Evolutionary conservation across 2,797 vertebrate species (phyloP).

Genomic region (Pelodytes ibericus): DNA sequence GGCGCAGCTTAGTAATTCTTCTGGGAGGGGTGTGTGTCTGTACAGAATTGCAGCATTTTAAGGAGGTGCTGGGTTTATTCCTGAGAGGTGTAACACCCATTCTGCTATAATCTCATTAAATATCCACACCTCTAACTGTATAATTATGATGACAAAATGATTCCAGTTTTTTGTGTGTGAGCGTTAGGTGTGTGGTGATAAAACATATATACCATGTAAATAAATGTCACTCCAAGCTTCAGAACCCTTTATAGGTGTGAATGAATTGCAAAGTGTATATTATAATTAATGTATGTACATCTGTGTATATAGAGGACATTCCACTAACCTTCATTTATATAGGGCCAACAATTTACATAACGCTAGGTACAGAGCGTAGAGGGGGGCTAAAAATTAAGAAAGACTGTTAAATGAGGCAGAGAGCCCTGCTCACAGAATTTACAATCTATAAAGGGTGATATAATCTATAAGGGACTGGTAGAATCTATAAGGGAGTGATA

Average conservation of each 20-base stretch:
- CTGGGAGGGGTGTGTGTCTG: conserved; percentile 14
- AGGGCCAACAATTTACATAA: too few species aligned
- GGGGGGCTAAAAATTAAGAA: too few species aligned
- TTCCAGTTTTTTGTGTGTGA: conserved; percentile 29
- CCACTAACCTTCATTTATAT: too few species aligned
- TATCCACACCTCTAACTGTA: conserved; percentile 42
- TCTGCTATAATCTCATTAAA: conserved; percentile 43
- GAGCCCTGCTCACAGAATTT: too few species aligned
- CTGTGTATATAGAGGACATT: too few species aligned
- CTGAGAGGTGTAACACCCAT: conserved; percentile 40
- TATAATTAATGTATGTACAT: too few species aligned
- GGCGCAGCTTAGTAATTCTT: background rate
- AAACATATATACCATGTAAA: conserved; percentile 34
- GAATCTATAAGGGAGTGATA: too few species aligned
- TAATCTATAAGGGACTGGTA: too few species aligned
- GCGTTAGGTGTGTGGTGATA: conserved; percentile 42
- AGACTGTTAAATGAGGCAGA: too few species aligned
- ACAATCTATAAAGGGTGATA: too few species aligned
- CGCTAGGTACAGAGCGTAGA: too few species aligned
- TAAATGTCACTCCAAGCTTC: conserved; percentile 17
- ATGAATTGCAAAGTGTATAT: background rate
- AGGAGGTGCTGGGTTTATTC: conserved; percentile 36
- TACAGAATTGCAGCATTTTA: conserved; percentile 34
- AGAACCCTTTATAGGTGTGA: background rate
- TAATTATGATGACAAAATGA: conserved; percentile 46